Base-by-base conservation (phyloP, 2,113 vertebrate genomes). In the Zingel zingel region DNA sequence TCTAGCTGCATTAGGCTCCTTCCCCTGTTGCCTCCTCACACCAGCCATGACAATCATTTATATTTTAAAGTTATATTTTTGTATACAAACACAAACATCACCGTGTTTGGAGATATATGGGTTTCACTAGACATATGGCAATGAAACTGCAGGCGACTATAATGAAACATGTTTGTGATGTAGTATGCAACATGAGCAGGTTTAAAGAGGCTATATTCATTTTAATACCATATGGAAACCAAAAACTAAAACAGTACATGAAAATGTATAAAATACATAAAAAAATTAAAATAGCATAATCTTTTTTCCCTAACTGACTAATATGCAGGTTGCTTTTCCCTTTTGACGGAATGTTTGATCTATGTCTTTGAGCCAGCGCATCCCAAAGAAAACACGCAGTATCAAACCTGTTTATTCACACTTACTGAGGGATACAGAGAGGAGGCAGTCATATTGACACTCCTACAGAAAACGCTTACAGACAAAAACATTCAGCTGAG, bases 401-500 rank as follows among this genome's bases (percentile, higher is more conserved):
- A 21, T 67, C 33, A 23, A n/a, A 79, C 16, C 13, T n/a, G 50
- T 78, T 79, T 56, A 13, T 51, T 75, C 15, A 33, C n/a, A 14
- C 21, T 54, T 15, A 14, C 30, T 10, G 14, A 11, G 21, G 25
- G 21, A 36, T 0, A 1, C 36, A 2, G 30, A 68, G 57, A 64
- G 25, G 25, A 61, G 53, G 27, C 53, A n/a, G 8, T 8, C 14
- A 9, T 30, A 9, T 63, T 14, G 64, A 66, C 74, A 12, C 57
- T 71, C 47, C 57, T 16, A 10, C 45, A 79, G 69, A 65, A 53
- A 70, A 59, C 8, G 21, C 18, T 71, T 50, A 23, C 53, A 57
- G 50, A 54, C 33, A 39, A 57, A 66, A 83, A 58, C 77, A 77
- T 12, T 62, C 61, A 57, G 72, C 16, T 7, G 16, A 56, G 65